Evolutionary conservation across 2,113 vertebrate genomes (phyloP), one percentile per base, ranked within the genome.

Genomic region (Gila orcuttii): DNA sequence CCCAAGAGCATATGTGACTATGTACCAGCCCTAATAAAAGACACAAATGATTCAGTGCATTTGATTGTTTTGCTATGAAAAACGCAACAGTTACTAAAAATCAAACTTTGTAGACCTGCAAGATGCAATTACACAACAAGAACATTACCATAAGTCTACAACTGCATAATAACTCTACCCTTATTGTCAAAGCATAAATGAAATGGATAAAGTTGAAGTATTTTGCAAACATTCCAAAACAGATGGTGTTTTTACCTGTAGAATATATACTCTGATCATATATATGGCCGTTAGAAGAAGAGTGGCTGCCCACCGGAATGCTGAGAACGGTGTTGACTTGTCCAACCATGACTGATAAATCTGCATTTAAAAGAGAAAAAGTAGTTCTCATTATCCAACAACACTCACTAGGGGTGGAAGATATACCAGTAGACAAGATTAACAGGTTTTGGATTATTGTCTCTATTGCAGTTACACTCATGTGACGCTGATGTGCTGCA

Each of bases 341-440:
- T 99, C 98, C 93, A 99, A 94, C 97, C 97, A 98, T 91, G 98
- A 97, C 91, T 99, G 98, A 92, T 99, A 99, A 92, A 99, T 90
- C 98, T 99, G 89, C 84, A 80, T 68, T 28, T 86, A 59, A 85
- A 75, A 86, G 73, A 85, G 10, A 78, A 52, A 87, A n/a, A 66
- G 62, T 71, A 55, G 12, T 8, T 36, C 3, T 39, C 28, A 33
- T 45, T 71, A 52, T 59, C 12, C 17, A 52, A 28, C 55, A 50
- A 42, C 45, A 25, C 13, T 50, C 11, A 50, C 6, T 8, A 23
- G 6, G 19, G 19, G 55, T 9, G 19, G 19, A 21, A 0, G 6
- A 8, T 57, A 21, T 2, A 57, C 19, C 19, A 6, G 19, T 3
- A 21, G 55, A 21, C 55, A 57, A 6, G 19, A 21, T 57, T 21